A percentile compares a stretch with the other conserved stretches of the same genome.
Conservation (phyloP, 2,797 vertebrate species). For the Australoheros facetus region DNA sequence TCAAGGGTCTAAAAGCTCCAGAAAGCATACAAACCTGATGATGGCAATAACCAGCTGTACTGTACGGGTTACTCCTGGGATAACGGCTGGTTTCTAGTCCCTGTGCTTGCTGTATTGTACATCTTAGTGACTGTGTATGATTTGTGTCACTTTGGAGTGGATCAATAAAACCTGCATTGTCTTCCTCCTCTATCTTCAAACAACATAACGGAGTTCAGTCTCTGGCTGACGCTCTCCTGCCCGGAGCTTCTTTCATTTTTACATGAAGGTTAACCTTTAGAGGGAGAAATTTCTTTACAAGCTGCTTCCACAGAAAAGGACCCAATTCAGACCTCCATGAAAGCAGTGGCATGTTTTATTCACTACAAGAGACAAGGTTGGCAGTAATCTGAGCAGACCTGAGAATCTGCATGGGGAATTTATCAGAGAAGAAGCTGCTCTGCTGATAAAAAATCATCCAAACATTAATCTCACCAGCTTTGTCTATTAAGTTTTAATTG, state of each 20-base stretch:
- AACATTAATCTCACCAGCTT: slow-evolving; percentile 8
- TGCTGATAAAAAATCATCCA: slow-evolving; percentile 11
- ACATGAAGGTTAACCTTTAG: slow-evolving; percentile 28
- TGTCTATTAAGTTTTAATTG: slow-evolving; percentile 11
- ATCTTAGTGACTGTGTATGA: background rate
- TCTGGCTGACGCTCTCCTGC: background rate
- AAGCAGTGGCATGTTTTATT: slow-evolving; percentile 35
- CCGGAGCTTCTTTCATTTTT: slow-evolving; percentile 14
- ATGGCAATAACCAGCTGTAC: background rate
- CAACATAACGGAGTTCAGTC: slow-evolving; percentile 16
- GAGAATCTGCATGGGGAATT: slow-evolving; percentile 9
- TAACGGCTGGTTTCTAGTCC: background rate
- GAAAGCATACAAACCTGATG: background rate
- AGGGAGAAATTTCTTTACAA: slow-evolving; percentile 6
- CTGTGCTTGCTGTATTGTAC: background rate
- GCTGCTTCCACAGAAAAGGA: slow-evolving; percentile 19
- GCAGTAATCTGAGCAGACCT: slow-evolving; percentile 18
- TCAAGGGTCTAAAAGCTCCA: no score
- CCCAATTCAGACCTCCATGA: slow-evolving; percentile 5
- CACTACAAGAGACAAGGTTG: background rate
- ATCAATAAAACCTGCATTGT: slow-evolving; percentile 7
- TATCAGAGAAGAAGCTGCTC: slow-evolving; percentile 1
- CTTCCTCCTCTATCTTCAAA: slow-evolving; percentile 3
- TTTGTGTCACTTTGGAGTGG: slow-evolving; percentile 6
- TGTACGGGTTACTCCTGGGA: background rate